Base-by-base conservation (phyloP, 2,888 invertebrate species). In the Microctonus hyperodae region DNA sequence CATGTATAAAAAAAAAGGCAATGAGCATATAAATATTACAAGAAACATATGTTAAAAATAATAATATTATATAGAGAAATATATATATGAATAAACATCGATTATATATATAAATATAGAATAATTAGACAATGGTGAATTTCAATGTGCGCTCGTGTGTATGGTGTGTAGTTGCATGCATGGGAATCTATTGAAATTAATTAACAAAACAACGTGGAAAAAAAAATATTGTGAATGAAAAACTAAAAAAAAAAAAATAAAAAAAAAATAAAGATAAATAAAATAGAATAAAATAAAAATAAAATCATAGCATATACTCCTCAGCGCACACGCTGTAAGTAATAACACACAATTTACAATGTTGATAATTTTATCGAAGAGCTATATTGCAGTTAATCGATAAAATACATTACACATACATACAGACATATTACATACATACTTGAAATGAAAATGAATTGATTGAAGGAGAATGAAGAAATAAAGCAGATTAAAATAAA, bases 91-190 rank as follows among this genome's bases (percentile, higher is more conserved):
- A 44, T 16, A 16, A 16, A 44, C 37, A 13, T 37, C n/a, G 16
- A 44, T 44, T 44, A 44, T 44, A 44, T 71, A 74, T 70, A 72
- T 71, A 65, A 68, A n/a, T n/a, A n/a, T n/a, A n/a, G n/a, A n/a
- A 73, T 72, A 61, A 70, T 69, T 58, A 68, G 51, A 66, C 13
- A 35, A 51, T 62, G 31, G 28, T 28, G 53, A 59, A 37, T 35
- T 51, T 55, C 25, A 31, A 59, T 51, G 51, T 51, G 58, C 51
- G 50, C 23, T 33, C 16, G 57, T 64, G 50, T 48, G 57, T 59
- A 37, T 65, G 48, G 25, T 35, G 31, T 55, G 28, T 31, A 61
- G 59, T 48, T 58, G 57, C 48, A 57, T 66, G 57, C 40, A 35
- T 37, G 48, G 55, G 62, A 53, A 57, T 63, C 56, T 48, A 35